Evolutionary conservation across 2,797 vertebrate species (phyloP).

Genomic region (Cetoscarus ocellatus): DNA sequence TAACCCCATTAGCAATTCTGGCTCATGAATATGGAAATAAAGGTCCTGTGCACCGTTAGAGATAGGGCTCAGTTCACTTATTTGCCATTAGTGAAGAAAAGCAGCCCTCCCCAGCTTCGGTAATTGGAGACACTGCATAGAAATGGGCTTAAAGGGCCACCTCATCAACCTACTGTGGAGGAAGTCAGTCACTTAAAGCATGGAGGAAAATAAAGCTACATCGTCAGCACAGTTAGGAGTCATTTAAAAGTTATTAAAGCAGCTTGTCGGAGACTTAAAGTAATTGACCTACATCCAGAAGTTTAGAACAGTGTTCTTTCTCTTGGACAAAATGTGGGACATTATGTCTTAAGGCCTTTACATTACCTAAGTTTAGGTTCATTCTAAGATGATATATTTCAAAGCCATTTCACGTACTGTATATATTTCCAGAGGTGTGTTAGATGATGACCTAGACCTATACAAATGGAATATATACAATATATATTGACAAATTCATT

Average conservation of each 20-base stretch:
- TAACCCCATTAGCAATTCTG: conserved; percentile 91
- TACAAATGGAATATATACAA: too few relatives aligned
- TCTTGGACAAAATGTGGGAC: neutral
- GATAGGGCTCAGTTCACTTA: conserved; percentile 89
- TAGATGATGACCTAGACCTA: neutral
- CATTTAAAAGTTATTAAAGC: conserved; percentile 84
- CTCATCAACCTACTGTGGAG: conserved; percentile 85
- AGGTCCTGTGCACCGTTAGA: conserved; percentile 80
- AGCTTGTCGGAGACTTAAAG: conserved; percentile 28
- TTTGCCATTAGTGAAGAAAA: conserved; percentile 89
- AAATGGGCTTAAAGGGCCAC: conserved; percentile 84
- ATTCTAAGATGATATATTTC: neutral
- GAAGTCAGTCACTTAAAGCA: conserved; percentile 80
- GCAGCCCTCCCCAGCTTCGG: conserved; percentile 85
- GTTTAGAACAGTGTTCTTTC: conserved; percentile 15
- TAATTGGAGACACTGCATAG: conserved; percentile 91
- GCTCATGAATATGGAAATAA: conserved; percentile 93
- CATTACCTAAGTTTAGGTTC: neutral
- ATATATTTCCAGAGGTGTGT: neutral
- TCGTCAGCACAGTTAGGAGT: conserved; percentile 84
- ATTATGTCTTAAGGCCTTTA: conserved; percentile 1
- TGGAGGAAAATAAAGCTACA: conserved; percentile 81
- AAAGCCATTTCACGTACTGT: neutral
- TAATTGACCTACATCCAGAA: conserved; percentile 15
- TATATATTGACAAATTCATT: too few relatives aligned